phyloP scores from a whole-genome alignment of 2,113 vertebrate species.

The Myanophis thanlyinensis region DNA sequence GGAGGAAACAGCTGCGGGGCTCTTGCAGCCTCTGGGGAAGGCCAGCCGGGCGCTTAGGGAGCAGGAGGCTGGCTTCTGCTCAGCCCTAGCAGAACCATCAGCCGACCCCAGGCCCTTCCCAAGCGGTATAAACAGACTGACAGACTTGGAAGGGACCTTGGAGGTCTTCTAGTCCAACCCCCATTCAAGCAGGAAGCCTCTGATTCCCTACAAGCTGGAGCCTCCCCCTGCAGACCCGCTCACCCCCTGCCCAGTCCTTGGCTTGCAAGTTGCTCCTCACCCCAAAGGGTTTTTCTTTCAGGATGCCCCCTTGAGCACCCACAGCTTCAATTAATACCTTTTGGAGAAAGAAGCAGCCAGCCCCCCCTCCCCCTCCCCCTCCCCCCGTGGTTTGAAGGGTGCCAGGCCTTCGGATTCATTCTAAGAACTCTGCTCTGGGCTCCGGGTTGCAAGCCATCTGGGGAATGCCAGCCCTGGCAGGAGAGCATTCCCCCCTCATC shows the following conservation, averaged over 20 bases:
- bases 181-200: neutral
- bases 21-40: neutral
- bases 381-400: neutral
- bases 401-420: neutral
- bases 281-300: neutral
- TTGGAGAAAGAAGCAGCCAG: fast-evolving
- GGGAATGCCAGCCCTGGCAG: neutral
- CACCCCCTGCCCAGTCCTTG: neutral
- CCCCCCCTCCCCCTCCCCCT: fast-evolving
- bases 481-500: neutral
- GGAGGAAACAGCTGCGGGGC: neutral
- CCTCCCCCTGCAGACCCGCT: neutral
- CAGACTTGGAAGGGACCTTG: no score
- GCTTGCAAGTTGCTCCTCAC: neutral
- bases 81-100: neutral
- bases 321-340: neutral
- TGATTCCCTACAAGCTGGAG: neutral
- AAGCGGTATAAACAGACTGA: no score
- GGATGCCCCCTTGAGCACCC: no score
- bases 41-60: neutral
- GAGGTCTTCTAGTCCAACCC: neutral
- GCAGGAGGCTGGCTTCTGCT: neutral
- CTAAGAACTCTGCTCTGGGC: neutral
- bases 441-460: neutral
- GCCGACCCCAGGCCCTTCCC: neutral